Base-by-base conservation (phyloP, 2,797 vertebrate genomes). In the Eulemur albifrons region DNA sequence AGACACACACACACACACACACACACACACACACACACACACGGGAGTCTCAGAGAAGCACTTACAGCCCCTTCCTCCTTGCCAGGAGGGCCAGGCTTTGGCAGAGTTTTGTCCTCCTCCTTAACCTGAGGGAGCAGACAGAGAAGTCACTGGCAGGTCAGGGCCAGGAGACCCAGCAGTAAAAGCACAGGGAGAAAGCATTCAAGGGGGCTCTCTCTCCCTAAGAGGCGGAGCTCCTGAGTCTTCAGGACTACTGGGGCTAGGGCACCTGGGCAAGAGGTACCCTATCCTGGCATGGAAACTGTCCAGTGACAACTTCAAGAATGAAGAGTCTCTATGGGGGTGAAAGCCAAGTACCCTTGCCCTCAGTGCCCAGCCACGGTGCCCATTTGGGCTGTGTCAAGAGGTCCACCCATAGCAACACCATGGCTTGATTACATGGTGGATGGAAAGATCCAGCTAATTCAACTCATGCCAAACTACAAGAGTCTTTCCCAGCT, bases 31-130 rank as follows among this genome's bases (percentile, higher is more conserved):
- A 81, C 43, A 76, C 32, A 27, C 21, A 43, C 80, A 40, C 35
- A 35, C 18, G 30, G 20, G 3, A 3, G 3, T 27, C 72, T 83
- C 4, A 4, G 73, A 86, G 85, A 95, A 93, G 88, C 98, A 99
- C 99, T 99, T 99, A 99, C 99, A 99, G 99, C 98, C 97, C 98
- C 98, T 0, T 98, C 98, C 97, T 99, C 99, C 97, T 98, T 99
- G 96, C 97, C 96, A 32, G 96, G 96, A 94, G 96, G 95, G 97
- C 98, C 98, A 98, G 98, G 99, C 98, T 98, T 99, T 95, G 97
- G 97, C 96, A 98, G 98, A 97, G 98, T 98, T 97, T 99, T 99
- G 99, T 99, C 99, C 98, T 99, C 99, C 63, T 99, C 99, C 99
- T 99, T 99, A 98, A 99, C 99, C 99, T 99, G 98, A 98, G 99